Base-by-base conservation (phyloP, 2,113 vertebrate genomes). In the Rhadina sibilatrix region DNA sequence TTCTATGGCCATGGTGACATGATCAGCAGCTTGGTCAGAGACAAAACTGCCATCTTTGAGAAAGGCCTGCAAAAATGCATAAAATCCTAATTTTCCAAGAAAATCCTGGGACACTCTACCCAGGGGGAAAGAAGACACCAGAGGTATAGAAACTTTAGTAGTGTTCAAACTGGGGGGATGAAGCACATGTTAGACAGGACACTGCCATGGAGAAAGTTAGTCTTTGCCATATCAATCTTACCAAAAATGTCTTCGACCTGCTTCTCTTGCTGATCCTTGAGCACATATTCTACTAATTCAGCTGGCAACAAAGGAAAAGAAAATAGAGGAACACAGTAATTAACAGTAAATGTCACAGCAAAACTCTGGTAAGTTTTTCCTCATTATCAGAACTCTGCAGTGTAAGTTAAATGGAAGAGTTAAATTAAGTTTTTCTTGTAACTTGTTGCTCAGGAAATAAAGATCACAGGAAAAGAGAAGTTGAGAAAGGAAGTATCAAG, bases 221-320 rank as follows among this genome's bases (percentile, higher is more conserved):
- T 22, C 40, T 88, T 74, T 68, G 64, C 15, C 33, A 40, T 22
- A 54, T 27, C 22, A 82, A 38, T 78, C 97, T 98, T 97, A 98
- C 98, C 97, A 92, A 98, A 98, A 83, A 79, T 64, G 61, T 98
- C 97, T 94, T 97, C 97, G 35, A 85, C 82, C 8, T 93, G 95
- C 59, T 94, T 96, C 33, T 98, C 98, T 52, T 96, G 93, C 4
- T 95, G 94, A 87, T 98, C 98, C 93, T 98, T 95, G 74, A 98
- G 97, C 46, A 98, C 94, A 14, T 98, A 98, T 66, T 98, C 97
- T 79, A 97, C 98, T 91, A 98, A 91, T 89, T 93, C 97, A 90
- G 98, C 98, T 98, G 91, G 22, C 31, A 94, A 80, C 63, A 63
- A 33, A 42, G 25, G 54, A 42, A 44, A 57, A 54, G 10, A 71